These are phyloP conservation scores for Conomelus anceps DNA, from an alignment of 2,888 invertebrate genomes.

Conservation along the genomic window DNA sequence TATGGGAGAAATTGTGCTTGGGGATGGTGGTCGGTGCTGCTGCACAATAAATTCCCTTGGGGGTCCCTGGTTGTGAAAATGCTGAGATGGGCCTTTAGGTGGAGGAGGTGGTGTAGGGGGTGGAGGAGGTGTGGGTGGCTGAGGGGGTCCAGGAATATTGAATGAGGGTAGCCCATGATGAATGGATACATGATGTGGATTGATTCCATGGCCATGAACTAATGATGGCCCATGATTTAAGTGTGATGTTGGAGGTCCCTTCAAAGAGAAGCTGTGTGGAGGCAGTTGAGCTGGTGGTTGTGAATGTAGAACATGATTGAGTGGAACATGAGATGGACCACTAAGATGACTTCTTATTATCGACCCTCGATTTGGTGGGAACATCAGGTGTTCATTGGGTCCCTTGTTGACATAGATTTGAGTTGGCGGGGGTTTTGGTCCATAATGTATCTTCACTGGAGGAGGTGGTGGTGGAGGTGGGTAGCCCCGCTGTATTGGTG, in stretches of 20 bases:
- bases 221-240: slow-evolving; percentile 36
- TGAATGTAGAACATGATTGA: slow-evolving; percentile 23
- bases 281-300: slow-evolving; percentile 25
- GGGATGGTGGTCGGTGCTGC: slow-evolving; percentile 32
- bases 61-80: slow-evolving; percentile 15
- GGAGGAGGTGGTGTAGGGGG: slow-evolving; percentile 19
- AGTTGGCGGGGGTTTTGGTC: slow-evolving; percentile 28
- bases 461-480: slow-evolving; percentile 30
- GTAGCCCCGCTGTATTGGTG: slow-evolving; percentile 10
- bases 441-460: slow-evolving; percentile 29
- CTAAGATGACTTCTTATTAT: background rate
- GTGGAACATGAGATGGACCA: background rate
- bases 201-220: background rate
- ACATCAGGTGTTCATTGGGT: background rate
- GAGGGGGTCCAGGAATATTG: slow-evolving; percentile 24
- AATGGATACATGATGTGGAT: slow-evolving; percentile 26
- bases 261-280: slow-evolving; percentile 35
- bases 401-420: background rate
- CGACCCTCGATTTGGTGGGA: background rate
- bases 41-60: slow-evolving; percentile 32
- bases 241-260: slow-evolving; percentile 37
- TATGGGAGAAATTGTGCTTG: slow-evolving; percentile 47
- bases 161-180: slow-evolving; percentile 35
- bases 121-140: slow-evolving; percentile 22
- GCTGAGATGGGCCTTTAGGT: slow-evolving; percentile 39